These are phyloP conservation scores for Rana temporaria DNA, from an alignment of 2,113 vertebrate genomes.

Conservation along the genomic window DNA sequence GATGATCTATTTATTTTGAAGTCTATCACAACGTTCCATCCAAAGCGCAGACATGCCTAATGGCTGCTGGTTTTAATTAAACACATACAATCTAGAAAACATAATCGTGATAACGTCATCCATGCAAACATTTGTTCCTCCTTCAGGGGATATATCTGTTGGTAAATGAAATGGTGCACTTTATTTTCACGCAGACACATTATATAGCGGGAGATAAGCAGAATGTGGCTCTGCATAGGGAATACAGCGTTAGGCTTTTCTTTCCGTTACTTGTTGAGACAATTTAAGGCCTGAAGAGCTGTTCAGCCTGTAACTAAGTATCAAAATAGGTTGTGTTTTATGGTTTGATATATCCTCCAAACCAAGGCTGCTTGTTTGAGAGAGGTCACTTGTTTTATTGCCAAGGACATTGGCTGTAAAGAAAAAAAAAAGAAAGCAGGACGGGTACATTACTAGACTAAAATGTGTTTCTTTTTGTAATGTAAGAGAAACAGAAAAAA, in stretches of 20 bases:
- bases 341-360: constrained; percentile 33
- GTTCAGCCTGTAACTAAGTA: constrained; percentile 46
- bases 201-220: constrained; percentile 46
- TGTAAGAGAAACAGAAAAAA: too few relatives aligned
- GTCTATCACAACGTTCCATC: background rate
- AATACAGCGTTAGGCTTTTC: constrained; percentile 34
- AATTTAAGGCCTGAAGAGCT: constrained; percentile 43
- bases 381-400: constrained; percentile 34
- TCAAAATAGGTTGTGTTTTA: constrained; percentile 23
- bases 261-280: constrained; percentile 41
- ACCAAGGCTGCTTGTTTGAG: constrained; percentile 7
- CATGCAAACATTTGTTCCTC: constrained; percentile 33
- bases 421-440: constrained; percentile 14
- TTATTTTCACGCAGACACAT: constrained; percentile 37
- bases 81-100: constrained; percentile 21
- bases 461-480: background rate
- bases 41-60: constrained; percentile 24
- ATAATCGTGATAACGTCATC: constrained; percentile 11
- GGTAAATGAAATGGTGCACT: constrained; percentile 25
- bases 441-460: background rate
- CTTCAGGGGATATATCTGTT: constrained; percentile 36
- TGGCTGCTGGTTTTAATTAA: constrained; percentile 33
- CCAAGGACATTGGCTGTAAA: constrained; percentile 38
- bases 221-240: constrained; percentile 33
- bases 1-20: background rate